Percentiles rank a stretch among this genome's conserved stretches.
These are phyloP conservation scores for Pterois miles DNA, from an alignment of 2,797 vertebrate genomes.

Conservation along the genomic window DNA sequence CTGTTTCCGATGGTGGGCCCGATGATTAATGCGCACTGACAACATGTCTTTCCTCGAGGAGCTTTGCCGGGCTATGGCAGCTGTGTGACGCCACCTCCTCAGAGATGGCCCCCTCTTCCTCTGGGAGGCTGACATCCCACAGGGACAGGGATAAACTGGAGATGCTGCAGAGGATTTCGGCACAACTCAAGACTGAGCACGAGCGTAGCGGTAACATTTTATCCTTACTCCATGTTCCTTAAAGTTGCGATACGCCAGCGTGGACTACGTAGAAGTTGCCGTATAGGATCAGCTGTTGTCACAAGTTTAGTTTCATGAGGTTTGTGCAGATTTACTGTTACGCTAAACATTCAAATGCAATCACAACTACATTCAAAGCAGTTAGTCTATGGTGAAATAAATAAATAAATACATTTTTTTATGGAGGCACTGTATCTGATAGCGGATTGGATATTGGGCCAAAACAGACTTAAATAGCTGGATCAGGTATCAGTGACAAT, in stretches of 20 bases:
- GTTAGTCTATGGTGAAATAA: neutral
- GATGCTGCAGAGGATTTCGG: conserved; percentile 45
- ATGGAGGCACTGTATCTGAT: no score
- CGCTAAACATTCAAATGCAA: neutral
- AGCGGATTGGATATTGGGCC: no score
- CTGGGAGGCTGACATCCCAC: conserved; percentile 64
- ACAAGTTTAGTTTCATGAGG: neutral
- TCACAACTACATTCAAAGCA: neutral
- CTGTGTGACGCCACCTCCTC: conserved; percentile 76
- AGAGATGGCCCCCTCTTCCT: conserved; percentile 60
- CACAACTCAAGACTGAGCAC: conserved; percentile 16
- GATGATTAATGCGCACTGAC: conserved; percentile 84
- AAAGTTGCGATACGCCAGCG: neutral
- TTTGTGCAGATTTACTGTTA: neutral
- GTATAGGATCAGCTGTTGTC: neutral
- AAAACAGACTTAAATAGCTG: no score
- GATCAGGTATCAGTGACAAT: no score
- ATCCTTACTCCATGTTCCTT: conserved; percentile 2
- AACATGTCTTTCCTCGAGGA: conserved; percentile 82
- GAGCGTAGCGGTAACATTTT: neutral
- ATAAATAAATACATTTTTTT: no score
- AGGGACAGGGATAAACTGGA: conserved; percentile 65
- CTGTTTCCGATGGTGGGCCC: conserved; percentile 76
- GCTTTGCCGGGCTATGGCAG: conserved; percentile 74
- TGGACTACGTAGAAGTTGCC: neutral